Conservation (phyloP, 1,140 invertebrate species). For the Sesamia nonagrioides region DNA sequence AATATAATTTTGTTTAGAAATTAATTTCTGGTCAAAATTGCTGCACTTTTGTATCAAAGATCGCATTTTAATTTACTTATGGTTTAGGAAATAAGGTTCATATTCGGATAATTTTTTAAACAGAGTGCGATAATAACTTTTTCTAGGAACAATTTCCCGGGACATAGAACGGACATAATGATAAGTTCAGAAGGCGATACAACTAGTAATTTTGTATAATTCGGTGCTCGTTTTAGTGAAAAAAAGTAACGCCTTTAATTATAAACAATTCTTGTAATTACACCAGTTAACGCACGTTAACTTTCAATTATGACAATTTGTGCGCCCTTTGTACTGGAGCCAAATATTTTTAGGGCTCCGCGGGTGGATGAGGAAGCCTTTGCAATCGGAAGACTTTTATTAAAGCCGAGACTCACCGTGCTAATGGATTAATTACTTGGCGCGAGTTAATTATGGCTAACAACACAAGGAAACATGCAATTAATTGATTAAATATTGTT, state of each 20-base stretch:
- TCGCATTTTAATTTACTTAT: conserved; percentile 19
- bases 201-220: conserved; percentile 75
- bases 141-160: conserved; percentile 42
- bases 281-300: conserved; percentile 62
- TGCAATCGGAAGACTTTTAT: conserved; percentile 29
- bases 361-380: conserved; percentile 14
- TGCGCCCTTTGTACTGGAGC: conserved; percentile 47
- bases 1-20: conserved; percentile 47
- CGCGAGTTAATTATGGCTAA: conserved; percentile 11
- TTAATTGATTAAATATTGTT: conserved; percentile 22
- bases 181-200: conserved; percentile 50
- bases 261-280: conserved; percentile 64
- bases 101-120: background rate
- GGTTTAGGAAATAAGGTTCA: background rate
- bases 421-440: conserved; percentile 30
- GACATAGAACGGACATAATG: conserved; percentile 49
- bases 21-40: conserved; percentile 49
- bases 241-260: conserved; percentile 70
- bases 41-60: conserved; percentile 31
- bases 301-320: conserved; percentile 64
- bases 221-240: conserved; percentile 57
- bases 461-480: conserved; percentile 9
- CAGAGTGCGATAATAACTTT: conserved; percentile 43
- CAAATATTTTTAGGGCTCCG: conserved; percentile 45
- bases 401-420: conserved; percentile 31